Evolutionary conservation across 2,113 vertebrate genomes (phyloP), one percentile per base, ranked within the genome.

Genomic region (Chrysochloris asiatica): DNA sequence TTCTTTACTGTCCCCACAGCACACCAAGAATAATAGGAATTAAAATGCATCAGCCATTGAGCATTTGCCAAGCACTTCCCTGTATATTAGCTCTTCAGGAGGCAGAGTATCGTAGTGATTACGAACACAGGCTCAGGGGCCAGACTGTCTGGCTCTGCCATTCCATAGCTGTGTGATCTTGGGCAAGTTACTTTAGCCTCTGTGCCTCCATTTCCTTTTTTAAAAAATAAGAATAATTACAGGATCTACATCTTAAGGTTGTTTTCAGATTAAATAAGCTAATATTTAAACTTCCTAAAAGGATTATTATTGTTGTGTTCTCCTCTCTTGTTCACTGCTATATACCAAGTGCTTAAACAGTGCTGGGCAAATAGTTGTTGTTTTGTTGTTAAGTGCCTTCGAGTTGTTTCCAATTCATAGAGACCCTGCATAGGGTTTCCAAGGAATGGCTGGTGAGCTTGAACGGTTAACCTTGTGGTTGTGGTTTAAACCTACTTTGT

Each of bases 221-320:
- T 93, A 80, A 41, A 87, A 89, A 87, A 84, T 92, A 41, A 22
- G 43, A 90, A 48, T 48, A 75, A 75, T 80, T 59, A 67, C 45
- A 73, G 33, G 5, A 56, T 85, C 28, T 67, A 72, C n/a, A 93
- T 79, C 8, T 38, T 89, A 79, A 92, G 38, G 28, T 63, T 94
- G 28, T 90, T 92, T 89, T 88, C 45, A 83, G 30, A 91, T 86
- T 89, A 90, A 95, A 76, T 52, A 12, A 91, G 21, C 47, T 93
- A 81, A 76, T 76, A 71, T 78, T 72, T 86, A 83, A 83, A 24
- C 17, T 77, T 33, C 11, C 10, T 21, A 56, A 56, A 73, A 38
- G 38, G 14, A 90, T 82, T 80, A n/a, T n/a, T n/a, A n/a, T n/a
- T n/a, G n/a, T n/a, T n/a, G n/a, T 94, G 63, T 45, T 36, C 41